Percentiles rank a stretch among this genome's conserved stretches.
phyloP scores from a whole-genome alignment of 2,888 invertebrate species.

The Rhorus exstirpatorius region DNA sequence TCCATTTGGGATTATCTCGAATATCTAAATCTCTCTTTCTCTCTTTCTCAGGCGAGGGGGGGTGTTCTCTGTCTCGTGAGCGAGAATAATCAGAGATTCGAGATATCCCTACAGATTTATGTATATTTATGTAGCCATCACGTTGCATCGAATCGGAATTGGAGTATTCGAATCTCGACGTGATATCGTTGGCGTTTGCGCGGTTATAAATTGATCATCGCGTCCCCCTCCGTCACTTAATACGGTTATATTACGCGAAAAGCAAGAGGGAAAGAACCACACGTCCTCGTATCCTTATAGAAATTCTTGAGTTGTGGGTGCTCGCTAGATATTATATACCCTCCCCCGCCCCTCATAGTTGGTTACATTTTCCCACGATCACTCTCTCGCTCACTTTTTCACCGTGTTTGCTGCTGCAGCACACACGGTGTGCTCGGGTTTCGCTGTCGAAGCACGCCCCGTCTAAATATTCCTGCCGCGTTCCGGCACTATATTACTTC shows the following conservation, averaged over 20 bases:
- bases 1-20: slow-evolving; percentile 32
- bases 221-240: slow-evolving; percentile 47
- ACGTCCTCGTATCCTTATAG: slow-evolving; percentile 46
- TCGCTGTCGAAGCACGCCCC: slow-evolving; percentile 70
- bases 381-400: slow-evolving; percentile 43
- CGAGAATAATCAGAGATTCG: slow-evolving; percentile 35
- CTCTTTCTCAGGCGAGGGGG: slow-evolving; percentile 2
- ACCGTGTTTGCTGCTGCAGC: slow-evolving; percentile 33
- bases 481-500: slow-evolving; percentile 47
- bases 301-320: slow-evolving; percentile 56
- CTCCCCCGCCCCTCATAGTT: slow-evolving; percentile 19
- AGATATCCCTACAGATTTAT: slow-evolving; percentile 2
- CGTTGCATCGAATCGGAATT: slow-evolving; percentile 27
- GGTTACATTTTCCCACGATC: slow-evolving; percentile 72
- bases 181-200: slow-evolving; percentile 40
- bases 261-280: slow-evolving; percentile 67
- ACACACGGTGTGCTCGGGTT: slow-evolving; percentile 57
- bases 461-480: slow-evolving; percentile 69
- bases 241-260: slow-evolving; percentile 54
- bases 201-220: slow-evolving; percentile 71
- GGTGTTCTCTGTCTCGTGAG: neutral
- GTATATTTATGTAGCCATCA: neutral
- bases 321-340: slow-evolving; percentile 35
- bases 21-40: neutral
- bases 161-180: slow-evolving; percentile 39